A percentile compares a stretch with the other conserved stretches of the same genome.
These are phyloP conservation scores for Xenentodon cancila DNA, from an alignment of 2,797 vertebrate species.

Conservation along the genomic window DNA sequence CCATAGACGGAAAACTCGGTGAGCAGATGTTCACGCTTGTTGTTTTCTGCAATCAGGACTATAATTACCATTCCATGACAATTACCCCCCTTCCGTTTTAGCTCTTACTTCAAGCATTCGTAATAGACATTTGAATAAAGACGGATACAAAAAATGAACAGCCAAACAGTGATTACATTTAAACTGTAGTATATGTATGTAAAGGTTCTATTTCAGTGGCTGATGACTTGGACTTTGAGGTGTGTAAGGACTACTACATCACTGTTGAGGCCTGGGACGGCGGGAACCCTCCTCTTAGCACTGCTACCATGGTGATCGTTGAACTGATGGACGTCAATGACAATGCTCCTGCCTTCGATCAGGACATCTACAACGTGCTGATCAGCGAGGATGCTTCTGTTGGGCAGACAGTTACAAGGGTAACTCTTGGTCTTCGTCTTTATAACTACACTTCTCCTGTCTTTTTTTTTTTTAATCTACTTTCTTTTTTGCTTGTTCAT, in stretches of 20 bases:
- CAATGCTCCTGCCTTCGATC: constrained; percentile 91
- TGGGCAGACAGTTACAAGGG: constrained; percentile 89
- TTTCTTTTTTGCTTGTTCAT: background rate
- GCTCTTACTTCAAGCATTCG: too few species aligned
- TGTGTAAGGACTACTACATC: constrained; percentile 92
- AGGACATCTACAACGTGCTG: constrained; percentile 90
- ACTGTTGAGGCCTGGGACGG: constrained; percentile 93
- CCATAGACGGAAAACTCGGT: constrained; percentile 89
- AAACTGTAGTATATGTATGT: too few species aligned
- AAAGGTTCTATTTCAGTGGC: constrained; percentile 90
- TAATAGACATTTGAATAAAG: too few species aligned
- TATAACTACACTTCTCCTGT: too few species aligned
- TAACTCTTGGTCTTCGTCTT: constrained; percentile 53
- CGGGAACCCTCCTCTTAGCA: constrained; percentile 90
- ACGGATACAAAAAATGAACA: too few species aligned
- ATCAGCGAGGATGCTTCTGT: constrained; percentile 91
- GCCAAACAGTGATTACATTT: too few species aligned
- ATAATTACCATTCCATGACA: too few species aligned
- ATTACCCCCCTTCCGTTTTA: too few species aligned
- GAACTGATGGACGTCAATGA: constrained; percentile 96
- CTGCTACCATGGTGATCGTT: constrained; percentile 91
- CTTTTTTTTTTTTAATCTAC: background rate
- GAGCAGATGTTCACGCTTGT: constrained; percentile 37
- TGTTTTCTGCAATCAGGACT: too few species aligned
- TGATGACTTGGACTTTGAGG: constrained; percentile 93